Percentiles rank a stretch among this genome's conserved stretches.
These are phyloP conservation scores for Ormyrus nitidulus DNA, from an alignment of 2,888 invertebrate genomes.

Conservation along the genomic window DNA sequence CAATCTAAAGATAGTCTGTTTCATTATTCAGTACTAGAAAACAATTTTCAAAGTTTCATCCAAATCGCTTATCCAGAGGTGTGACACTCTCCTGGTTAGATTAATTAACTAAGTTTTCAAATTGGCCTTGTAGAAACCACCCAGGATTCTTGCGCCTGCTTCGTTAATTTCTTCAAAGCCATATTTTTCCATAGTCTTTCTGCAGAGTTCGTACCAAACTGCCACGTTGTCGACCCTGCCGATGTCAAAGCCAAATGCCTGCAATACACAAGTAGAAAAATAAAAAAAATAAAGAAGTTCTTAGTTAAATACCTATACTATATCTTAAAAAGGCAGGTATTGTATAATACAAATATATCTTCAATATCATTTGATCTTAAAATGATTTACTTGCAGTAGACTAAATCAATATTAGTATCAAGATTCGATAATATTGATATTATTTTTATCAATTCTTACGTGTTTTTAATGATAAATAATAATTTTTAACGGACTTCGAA, in stretches of 20 bases:
- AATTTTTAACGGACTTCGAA: too few relatives aligned
- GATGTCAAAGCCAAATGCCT: slow-evolving; percentile 79
- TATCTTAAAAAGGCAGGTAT: neutral
- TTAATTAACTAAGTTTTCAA: slow-evolving; percentile 50
- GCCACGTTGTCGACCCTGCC: slow-evolving; percentile 78
- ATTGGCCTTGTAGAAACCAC: slow-evolving; percentile 63
- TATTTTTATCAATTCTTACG: too few relatives aligned
- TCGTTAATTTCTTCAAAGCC: slow-evolving; percentile 80
- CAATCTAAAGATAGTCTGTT: too few relatives aligned
- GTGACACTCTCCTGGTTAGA: too few relatives aligned
- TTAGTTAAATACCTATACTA: neutral
- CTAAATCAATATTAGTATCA: too few relatives aligned
- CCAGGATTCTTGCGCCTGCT: slow-evolving; percentile 62
- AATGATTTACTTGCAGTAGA: neutral
- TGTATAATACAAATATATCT: neutral
- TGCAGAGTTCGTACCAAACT: slow-evolving; percentile 83
- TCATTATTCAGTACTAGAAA: too few relatives aligned
- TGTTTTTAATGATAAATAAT: too few relatives aligned
- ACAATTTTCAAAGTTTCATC: too few relatives aligned
- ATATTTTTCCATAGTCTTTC: slow-evolving; percentile 80
- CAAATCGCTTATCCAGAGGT: too few relatives aligned
- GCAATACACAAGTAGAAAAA: slow-evolving; percentile 34
- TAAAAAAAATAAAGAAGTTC: neutral
- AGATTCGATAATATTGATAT: too few relatives aligned
- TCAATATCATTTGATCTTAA: neutral